Conservation (phyloP, 2,888 invertebrate species). For the Cheilosia soror region DNA sequence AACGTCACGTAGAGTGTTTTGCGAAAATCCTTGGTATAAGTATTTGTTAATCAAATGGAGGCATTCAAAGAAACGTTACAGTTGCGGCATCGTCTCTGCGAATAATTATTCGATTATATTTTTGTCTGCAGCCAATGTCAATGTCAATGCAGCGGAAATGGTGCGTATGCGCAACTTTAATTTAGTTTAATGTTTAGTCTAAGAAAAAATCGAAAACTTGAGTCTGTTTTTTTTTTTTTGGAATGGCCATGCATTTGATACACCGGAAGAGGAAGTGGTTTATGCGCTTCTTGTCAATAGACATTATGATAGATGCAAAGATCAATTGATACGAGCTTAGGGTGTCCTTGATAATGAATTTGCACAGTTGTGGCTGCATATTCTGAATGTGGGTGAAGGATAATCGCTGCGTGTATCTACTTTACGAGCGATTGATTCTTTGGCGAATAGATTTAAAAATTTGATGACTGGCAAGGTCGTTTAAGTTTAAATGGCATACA, state of each 20-base stretch:
- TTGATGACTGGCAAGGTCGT: not conserved
- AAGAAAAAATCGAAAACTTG: not conserved
- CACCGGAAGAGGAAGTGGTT: conserved; percentile 22
- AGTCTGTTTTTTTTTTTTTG: not conserved
- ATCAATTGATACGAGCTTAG: not conserved
- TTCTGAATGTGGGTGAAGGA: conserved; percentile 27
- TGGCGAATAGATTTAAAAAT: not conserved
- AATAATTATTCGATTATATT: not conserved
- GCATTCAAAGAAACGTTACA: not conserved
- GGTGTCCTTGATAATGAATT: not conserved
- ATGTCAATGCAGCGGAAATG: conserved; percentile 12
- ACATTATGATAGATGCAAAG: conserved; percentile 6
- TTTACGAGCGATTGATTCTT: not conserved
- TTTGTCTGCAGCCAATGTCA: conserved; percentile 8
- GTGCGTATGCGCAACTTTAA: not conserved
- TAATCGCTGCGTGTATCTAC: not conserved
- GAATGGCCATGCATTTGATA: conserved; percentile 15
- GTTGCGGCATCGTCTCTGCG: conserved; percentile 1
- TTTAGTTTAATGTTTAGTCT: not conserved
- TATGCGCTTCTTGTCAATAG: not conserved
- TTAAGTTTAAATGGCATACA: not conserved
- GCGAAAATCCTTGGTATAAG: conserved; percentile 13
- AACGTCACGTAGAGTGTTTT: conserved; percentile 1
- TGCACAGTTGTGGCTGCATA: not conserved
- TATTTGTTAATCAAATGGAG: not conserved